phyloP scores from a whole-genome alignment of 2,888 invertebrate genomes.

The Chelonus formosanus region DNA sequence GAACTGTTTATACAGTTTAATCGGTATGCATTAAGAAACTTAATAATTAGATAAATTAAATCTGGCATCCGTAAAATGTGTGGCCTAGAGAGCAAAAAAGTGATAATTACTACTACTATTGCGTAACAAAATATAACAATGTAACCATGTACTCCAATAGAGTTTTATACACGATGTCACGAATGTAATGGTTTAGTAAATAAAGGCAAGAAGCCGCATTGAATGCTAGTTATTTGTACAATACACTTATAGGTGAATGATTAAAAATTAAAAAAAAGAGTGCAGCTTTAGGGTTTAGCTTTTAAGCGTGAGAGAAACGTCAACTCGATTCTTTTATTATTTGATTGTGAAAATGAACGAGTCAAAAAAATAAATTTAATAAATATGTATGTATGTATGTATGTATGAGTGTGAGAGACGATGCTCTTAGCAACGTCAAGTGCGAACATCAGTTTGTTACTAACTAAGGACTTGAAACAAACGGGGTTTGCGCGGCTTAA shows the following conservation, averaged over 20 bases:
- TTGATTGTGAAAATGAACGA: slow-evolving; percentile 40
- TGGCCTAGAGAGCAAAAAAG: slow-evolving; percentile 66
- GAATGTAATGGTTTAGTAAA: slow-evolving; percentile 63
- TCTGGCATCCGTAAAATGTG: slow-evolving; percentile 61
- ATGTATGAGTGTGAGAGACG: slow-evolving; percentile 39
- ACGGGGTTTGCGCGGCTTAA: slow-evolving; percentile 60
- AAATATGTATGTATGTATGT: slow-evolving; percentile 37
- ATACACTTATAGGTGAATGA: slow-evolving; percentile 63
- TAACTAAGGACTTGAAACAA: slow-evolving; percentile 58
- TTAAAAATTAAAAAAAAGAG: slow-evolving; percentile 48
- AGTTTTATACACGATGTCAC: slow-evolving; percentile 65
- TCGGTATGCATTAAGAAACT: slow-evolving; percentile 45
- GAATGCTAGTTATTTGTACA: slow-evolving; percentile 65
- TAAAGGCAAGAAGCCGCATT: slow-evolving; percentile 56
- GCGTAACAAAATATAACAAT: slow-evolving; percentile 54
- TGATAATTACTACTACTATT: slow-evolving; percentile 60
- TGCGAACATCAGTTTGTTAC: slow-evolving; percentile 60
- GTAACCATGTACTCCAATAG: slow-evolving; percentile 65
- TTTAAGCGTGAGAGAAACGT: slow-evolving; percentile 55
- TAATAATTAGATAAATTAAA: slow-evolving; percentile 44
- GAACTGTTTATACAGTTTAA: slow-evolving; percentile 43
- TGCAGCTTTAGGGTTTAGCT: slow-evolving; percentile 64
- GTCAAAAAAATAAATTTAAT: slow-evolving; percentile 33
- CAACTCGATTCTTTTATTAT: slow-evolving; percentile 59
- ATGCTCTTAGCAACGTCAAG: slow-evolving; percentile 42